A percentile compares a stretch with the other conserved stretches of the same genome.
These are phyloP conservation scores for Silurus glanis DNA, from an alignment of 2,113 vertebrate genomes.

Conservation along the genomic window DNA sequence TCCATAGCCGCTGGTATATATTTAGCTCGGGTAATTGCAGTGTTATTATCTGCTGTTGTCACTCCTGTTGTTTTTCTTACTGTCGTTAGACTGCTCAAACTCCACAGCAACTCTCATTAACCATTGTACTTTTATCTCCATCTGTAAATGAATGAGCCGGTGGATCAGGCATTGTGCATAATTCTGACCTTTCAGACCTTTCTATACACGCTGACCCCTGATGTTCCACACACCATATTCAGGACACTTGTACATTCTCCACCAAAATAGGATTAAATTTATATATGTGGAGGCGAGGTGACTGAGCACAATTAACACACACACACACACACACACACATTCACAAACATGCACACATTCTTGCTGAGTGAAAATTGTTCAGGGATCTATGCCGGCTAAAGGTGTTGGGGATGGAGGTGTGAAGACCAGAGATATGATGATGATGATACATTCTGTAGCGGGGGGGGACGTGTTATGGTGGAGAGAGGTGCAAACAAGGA, in stretches of 20 bases:
- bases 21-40: conserved; percentile 58
- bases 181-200: conserved; percentile 1
- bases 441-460: conserved; percentile 42
- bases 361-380: conserved; percentile 48
- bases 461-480: conserved; percentile 34
- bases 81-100: conserved; percentile 42
- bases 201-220: background rate
- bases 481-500: conserved; percentile 41
- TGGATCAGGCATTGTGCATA: background rate
- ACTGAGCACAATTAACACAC: conserved; percentile 32
- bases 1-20: conserved; percentile 53
- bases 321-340: conserved; percentile 7
- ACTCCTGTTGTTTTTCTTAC: conserved; percentile 54
- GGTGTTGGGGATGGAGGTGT: conserved; percentile 46
- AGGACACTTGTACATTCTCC: background rate
- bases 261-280: conserved; percentile 23
- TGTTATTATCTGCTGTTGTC: conserved; percentile 57
- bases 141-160: conserved; percentile 30
- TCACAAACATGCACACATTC: background rate
- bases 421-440: conserved; percentile 37
- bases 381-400: conserved; percentile 46
- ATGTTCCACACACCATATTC: background rate
- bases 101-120: conserved; percentile 50
- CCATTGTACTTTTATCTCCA: conserved; percentile 39
- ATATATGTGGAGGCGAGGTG: conserved; percentile 36